Conservation (phyloP, 2,888 invertebrate genomes). For the Matsumyia berberina region DNA sequence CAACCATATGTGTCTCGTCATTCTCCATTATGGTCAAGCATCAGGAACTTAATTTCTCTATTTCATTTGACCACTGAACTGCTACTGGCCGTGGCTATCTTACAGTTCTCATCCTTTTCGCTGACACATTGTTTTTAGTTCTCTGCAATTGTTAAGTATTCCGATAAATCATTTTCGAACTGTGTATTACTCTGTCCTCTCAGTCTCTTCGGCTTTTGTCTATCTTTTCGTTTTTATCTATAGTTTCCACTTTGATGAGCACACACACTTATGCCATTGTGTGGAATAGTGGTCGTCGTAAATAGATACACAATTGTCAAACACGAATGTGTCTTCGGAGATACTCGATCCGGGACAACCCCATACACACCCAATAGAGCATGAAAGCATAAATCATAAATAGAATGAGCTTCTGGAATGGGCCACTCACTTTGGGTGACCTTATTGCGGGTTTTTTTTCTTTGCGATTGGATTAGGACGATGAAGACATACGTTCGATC, state of each 20-base stretch:
- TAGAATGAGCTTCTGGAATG: conserved; percentile 49
- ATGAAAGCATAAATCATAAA: conserved; percentile 81
- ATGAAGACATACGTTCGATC: conserved; percentile 39
- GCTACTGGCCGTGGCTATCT: conserved; percentile 23
- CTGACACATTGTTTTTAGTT: conserved; percentile 71
- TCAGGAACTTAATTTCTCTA: conserved; percentile 36
- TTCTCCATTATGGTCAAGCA: conserved; percentile 40
- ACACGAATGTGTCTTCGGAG: conserved; percentile 56
- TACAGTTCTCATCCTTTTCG: conserved; percentile 47
- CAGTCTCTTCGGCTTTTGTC: neutral
- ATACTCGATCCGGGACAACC: conserved; percentile 54
- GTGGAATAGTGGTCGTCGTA: conserved; percentile 69
- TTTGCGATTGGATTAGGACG: conserved; percentile 10
- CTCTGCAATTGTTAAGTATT: conserved; percentile 43
- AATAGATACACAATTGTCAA: conserved; percentile 72
- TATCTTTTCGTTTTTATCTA: conserved; percentile 80
- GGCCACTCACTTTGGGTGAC: neutral
- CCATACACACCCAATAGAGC: conserved; percentile 62
- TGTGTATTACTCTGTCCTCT: conserved; percentile 29
- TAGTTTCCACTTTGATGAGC: conserved; percentile 84
- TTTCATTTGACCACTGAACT: conserved; percentile 52
- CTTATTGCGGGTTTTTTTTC: conserved; percentile 17
- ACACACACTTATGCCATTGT: conserved; percentile 81
- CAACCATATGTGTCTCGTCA: conserved; percentile 6
- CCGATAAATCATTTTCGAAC: conserved; percentile 63